Base-by-base conservation (phyloP, 2,113 vertebrate genomes). In the Propithecus coquereli region DNA sequence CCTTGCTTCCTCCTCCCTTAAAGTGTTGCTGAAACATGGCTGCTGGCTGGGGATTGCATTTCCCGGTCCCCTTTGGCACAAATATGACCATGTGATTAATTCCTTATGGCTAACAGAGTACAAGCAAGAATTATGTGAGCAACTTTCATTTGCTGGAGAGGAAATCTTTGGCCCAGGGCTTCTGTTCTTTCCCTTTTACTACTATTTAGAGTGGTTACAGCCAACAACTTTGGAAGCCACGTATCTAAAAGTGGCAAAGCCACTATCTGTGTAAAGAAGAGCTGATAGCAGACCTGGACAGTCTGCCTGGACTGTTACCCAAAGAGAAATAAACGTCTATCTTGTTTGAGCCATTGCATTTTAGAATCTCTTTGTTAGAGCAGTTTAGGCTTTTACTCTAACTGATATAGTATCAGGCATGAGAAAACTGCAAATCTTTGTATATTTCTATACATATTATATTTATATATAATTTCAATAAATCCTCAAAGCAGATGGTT, bases 401-500 rank as follows among this genome's bases (percentile, higher is more conserved):
- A 68, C 0, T 45, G 37, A 84, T n/a, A 90, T 1, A 97, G 91
- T 81, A 90, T 65, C 50, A 97, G 86, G 37, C 9, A 82, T 96
- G 57, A 96, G 66, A 97, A 94, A 94, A 97, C 17, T 11, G 71
- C 70, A 83, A 96, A 96, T 95, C 91, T 68, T 43, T 30, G 6
- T 54, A 16, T 70, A 59, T 57, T 45, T 54, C 3, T 80, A 2
- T 32, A 89, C 47, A 0, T 94, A 93, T 76, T 94, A 96, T 95
- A 94, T 95, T 97, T 95, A 97, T 96, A 96, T 93, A 95, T 95
- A 94, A 95, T 63, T 96, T 97, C 91, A 76, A 30, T 94, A 93
- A 95, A 96, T 94, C 91, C 66, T 97, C 52, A 68, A 94, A 98
- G 76, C 73, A 94, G 94, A 95, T 54, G 84, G 93, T 98, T 95